Base-by-base conservation (phyloP, 2,113 vertebrate species). In the Cyphomyrus discorhynchus region DNA sequence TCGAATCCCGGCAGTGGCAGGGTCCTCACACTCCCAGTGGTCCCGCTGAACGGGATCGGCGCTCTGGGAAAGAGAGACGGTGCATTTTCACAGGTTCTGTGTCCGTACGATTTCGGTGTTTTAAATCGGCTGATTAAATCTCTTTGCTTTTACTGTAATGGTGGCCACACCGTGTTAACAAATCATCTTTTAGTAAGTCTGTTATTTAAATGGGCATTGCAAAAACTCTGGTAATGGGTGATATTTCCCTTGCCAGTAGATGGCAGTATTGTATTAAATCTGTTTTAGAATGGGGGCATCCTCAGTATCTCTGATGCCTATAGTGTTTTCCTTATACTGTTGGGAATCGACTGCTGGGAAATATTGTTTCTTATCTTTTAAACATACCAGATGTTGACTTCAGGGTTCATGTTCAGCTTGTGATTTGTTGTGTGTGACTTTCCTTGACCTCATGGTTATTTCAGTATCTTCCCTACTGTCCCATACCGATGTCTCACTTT, bases 21-120 rank as follows among this genome's bases (percentile, higher is more conserved):
- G 7, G 15, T 84, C 87, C 88, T 91, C 13, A 93, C 92, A 0
- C 93, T 92, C 0, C 95, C 8, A 27, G 94, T 56, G 0, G 93
- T 86, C 89, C 91, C 95, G 92, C 96, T 95, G 46, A 97, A 98
- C 0, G 97, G 97, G 24, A 94, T 89, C 0, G 97, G 96, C 7
- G 94, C 96, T 94, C 97, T 98, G 91, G 88, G 89, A 92, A 88
- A n/a, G 46, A 83, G n/a, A 39, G 0, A 50, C 45, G 45, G 45
- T 50, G 0, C 13, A 80, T 35, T 80, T 42, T 74, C n/a, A 15
- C 11, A 39, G 21, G 27, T 39, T 19, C 17, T 42, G 35, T 15
- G 4, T 42, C 13, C 0, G 11, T 5, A 19, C 15, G 2, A 80
- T 24, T 24, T 50, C 0, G 10, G 46, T 31, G 31, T 50, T 45